phyloP scores from a whole-genome alignment of 2,113 vertebrate genomes.

The Amazona guildingii region DNA sequence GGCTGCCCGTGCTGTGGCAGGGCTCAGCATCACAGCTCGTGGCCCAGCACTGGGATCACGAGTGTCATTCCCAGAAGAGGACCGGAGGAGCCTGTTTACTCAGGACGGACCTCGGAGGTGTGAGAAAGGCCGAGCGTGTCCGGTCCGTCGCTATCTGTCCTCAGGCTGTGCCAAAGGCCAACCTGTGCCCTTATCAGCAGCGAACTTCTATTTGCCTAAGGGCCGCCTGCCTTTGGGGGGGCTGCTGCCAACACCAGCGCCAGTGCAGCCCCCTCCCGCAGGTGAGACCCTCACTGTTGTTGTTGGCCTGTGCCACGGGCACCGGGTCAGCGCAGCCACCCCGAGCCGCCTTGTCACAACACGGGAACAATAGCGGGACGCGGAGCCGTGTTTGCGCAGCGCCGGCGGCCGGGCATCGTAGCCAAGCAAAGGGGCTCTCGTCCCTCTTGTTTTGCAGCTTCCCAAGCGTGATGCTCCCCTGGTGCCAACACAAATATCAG shows the following conservation, averaged over 20 bases:
- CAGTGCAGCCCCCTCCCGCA: background rate
- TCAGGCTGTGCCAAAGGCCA: background rate
- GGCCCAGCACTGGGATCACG: accelerated
- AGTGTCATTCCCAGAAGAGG: background rate
- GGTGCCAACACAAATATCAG: slow-evolving; percentile 74
- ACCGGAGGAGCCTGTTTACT: background rate
- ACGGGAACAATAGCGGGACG: slow-evolving; percentile 69
- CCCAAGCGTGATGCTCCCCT: background rate
- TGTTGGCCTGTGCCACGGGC: slow-evolving; percentile 50
- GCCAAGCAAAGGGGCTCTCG: background rate
- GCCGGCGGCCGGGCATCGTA: background rate
- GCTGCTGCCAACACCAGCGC: background rate
- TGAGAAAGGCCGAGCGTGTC: background rate
- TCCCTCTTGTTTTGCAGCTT: slow-evolving; percentile 73
- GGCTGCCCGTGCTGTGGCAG: background rate
- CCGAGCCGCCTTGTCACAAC: slow-evolving; percentile 72
- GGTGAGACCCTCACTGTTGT: slow-evolving; percentile 56
- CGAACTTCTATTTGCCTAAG: slow-evolving; percentile 72
- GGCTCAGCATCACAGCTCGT: background rate
- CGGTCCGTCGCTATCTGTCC: background rate
- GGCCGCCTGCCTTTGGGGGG: background rate
- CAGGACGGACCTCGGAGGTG: background rate
- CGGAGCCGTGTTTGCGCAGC: background rate
- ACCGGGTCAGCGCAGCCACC: background rate
- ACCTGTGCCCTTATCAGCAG: slow-evolving; percentile 68